These are phyloP conservation scores for Littorina saxatilis DNA, from an alignment of 1,140 invertebrate genomes.

Conservation along the genomic window DNA sequence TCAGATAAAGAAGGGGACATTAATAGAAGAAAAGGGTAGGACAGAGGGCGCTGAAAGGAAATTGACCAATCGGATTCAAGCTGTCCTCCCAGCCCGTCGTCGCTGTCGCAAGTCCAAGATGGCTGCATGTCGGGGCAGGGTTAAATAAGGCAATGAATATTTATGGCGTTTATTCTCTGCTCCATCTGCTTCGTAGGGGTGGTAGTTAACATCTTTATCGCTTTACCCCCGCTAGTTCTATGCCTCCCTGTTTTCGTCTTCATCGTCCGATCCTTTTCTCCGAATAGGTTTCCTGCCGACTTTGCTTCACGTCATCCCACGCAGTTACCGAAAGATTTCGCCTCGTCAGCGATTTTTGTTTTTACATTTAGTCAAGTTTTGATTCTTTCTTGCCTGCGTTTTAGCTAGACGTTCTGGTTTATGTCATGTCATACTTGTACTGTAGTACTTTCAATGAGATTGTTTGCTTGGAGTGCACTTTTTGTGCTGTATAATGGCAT, in stretches of 20 bases:
- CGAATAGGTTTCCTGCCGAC: no score
- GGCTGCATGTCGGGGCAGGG: constrained; percentile 12
- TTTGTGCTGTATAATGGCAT: no score
- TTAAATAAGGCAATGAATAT: constrained; percentile 35
- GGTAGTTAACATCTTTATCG: constrained; percentile 15
- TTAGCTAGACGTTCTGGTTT: no score
- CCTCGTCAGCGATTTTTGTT: no score
- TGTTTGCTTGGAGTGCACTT: no score
- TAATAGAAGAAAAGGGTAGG: neutral
- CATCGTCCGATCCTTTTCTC: no score
- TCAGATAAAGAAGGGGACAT: neutral
- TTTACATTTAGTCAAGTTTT: no score
- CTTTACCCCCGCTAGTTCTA: neutral
- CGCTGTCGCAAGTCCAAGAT: neutral
- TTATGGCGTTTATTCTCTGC: constrained; percentile 5
- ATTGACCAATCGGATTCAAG: constrained; percentile 27
- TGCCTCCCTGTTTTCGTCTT: neutral
- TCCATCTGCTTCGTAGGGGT: constrained; percentile 14
- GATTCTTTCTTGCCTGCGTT: no score
- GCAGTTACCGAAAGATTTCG: no score
- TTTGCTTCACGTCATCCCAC: no score
- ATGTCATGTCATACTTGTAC: no score
- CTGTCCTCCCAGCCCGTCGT: neutral
- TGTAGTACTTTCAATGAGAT: no score
- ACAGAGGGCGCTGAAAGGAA: constrained; percentile 15